Base-by-base conservation (phyloP, 2,113 vertebrate genomes). In the Lophius piscatorius region DNA sequence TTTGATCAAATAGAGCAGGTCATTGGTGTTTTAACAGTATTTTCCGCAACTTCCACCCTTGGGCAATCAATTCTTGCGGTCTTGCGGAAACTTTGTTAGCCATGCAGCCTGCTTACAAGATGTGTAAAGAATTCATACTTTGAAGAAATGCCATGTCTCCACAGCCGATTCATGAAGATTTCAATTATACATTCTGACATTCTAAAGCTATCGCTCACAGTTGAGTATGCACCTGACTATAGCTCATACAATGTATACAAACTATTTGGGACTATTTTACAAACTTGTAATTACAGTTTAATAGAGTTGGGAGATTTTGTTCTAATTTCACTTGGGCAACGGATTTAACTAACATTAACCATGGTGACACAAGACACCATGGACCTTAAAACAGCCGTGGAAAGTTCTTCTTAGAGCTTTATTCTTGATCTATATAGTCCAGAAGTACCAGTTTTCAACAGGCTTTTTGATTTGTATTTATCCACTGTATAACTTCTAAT, bases 1-100 rank as follows among this genome's bases (percentile, higher is more conserved):
- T 65, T 63, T 54, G 70, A 58, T 74, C 52, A 76, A 77, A 74
- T 47, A 59, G 26, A 75, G 36, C 55, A 51, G 65, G 49, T 46
- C 62, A 63, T 56, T 65, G 26, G 44, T 51, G 63, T 59, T 76
- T 64, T 49, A 51, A 66, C 14, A 55, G n/a, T 58, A 20, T 68
- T 79, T 52, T 47, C 49, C 62, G 33, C 28, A 29, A 35, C 41
- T 52, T 52, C 3, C 24, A n/a, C 35, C 40, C 29, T 12, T 17
- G 14, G 48, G 50, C 44, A 47, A 58, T 58, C 2, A 14, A 68
- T 51, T 50, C 12, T 54, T 26, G 64, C 16, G 51, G 31, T 63
- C 49, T 48, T n/a, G n/a, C n/a, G 45, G 23, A 63, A 55, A 55
- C 17, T 41, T 35, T 69, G 26, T 64, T 56, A 68, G 29, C 20